A percentile compares a stretch with the other conserved stretches of the same genome.
Evolutionary conservation across 2,797 vertebrate genomes (phyloP).

Genomic region (Champsocephalus gunnari): DNA sequence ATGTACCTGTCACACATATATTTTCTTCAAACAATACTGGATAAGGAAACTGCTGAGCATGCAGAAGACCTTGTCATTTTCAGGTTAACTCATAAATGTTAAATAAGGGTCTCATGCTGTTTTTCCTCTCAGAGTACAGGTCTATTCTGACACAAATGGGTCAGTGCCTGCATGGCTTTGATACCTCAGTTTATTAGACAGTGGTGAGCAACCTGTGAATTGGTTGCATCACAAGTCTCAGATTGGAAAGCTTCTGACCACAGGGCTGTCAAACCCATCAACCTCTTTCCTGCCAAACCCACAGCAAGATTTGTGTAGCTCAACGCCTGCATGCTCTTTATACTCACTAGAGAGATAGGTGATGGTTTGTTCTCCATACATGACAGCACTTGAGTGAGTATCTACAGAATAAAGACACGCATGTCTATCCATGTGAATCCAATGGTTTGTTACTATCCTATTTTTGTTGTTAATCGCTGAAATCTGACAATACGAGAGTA

Average conservation of each 20-base stretch:
- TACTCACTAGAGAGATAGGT: constrained; percentile 14
- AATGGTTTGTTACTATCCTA: background rate
- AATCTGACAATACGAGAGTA: constrained; percentile 1
- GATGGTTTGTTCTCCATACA: constrained; percentile 21
- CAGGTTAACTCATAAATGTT: constrained; percentile 74
- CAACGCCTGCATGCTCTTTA: constrained; percentile 5
- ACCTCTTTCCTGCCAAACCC: constrained; percentile 25
- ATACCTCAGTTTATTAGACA: constrained; percentile 58
- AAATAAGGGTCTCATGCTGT: constrained; percentile 56
- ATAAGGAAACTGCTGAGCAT: constrained; percentile 25
- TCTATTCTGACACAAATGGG: constrained; percentile 75
- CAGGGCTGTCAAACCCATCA: constrained; percentile 52
- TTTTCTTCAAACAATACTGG: constrained; percentile 29
- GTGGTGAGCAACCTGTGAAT: constrained; percentile 50
- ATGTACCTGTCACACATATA: constrained; percentile 17
- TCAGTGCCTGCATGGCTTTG: constrained; percentile 60
- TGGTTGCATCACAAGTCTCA: constrained; percentile 38
- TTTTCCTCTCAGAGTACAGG: constrained; percentile 27
- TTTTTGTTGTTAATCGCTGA: background rate
- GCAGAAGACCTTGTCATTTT: constrained; percentile 63
- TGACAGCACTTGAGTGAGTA: constrained; percentile 17
- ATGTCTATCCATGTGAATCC: background rate
- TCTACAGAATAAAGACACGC: background rate
- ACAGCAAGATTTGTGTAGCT: constrained; percentile 38
- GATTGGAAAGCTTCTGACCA: constrained; percentile 40